Conservation (phyloP, 2,797 vertebrate species). For the Petrocephalus schoutedeni region DNA sequence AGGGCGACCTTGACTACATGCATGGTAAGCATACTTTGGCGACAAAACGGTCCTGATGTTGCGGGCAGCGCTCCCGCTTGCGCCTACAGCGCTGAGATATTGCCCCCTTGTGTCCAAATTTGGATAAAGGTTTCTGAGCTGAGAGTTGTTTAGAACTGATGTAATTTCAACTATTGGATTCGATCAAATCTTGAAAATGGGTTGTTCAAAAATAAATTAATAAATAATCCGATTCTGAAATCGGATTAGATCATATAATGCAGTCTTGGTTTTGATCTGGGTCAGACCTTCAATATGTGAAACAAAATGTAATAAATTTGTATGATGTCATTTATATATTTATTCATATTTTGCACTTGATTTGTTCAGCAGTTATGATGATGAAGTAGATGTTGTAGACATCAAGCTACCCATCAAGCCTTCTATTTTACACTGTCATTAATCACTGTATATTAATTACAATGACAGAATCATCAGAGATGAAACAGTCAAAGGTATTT, state of each 20-base stretch:
- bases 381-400: neutral
- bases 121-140: neutral
- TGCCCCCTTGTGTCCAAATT: constrained; percentile 25
- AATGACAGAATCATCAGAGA: no score
- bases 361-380: no score
- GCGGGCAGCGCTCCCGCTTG: neutral
- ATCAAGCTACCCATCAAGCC: neutral
- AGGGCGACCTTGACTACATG: constrained; percentile 3
- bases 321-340: neutral
- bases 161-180: neutral
- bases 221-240: neutral
- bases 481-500: no score
- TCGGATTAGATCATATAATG: neutral
- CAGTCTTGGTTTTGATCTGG: neutral
- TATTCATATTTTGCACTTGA: neutral
- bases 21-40: neutral
- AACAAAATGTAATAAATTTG: neutral
- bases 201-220: neutral
- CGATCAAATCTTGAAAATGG: neutral
- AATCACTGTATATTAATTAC: no score
- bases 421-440: no score
- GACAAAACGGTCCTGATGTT: neutral
- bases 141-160: neutral
- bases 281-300: neutral
- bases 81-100: constrained; percentile 5